Percentiles rank a stretch among this genome's conserved stretches.
These are phyloP conservation scores for Parauchenoglanis ngamensis DNA, from an alignment of 2,797 vertebrate genomes.

Conservation along the genomic window DNA sequence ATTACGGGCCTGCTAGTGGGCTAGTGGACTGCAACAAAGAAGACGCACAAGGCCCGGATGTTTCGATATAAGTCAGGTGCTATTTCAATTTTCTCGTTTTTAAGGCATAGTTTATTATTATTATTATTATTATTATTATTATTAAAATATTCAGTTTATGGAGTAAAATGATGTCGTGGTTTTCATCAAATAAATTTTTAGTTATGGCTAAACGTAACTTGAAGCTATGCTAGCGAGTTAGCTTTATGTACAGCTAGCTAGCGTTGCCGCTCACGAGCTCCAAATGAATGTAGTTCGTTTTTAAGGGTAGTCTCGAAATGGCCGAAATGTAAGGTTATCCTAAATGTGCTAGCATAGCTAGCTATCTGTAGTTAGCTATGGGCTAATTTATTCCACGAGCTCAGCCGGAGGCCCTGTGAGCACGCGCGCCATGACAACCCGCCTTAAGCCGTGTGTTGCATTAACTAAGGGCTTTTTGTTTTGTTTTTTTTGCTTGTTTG, in stretches of 20 bases:
- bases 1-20: not conserved
- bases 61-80: not conserved
- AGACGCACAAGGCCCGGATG: not conserved
- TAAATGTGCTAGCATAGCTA: too few species aligned
- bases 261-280: not conserved
- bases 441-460: not conserved
- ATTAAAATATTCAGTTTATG: not conserved
- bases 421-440: not conserved
- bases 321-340: not conserved
- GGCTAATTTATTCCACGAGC: not conserved
- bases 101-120: too few species aligned
- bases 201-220: not conserved
- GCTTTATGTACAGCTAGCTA: not conserved
- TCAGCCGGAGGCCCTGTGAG: not conserved
- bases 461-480: not conserved
- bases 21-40: constrained; percentile 6
- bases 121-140: not conserved
- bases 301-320: not conserved
- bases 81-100: not conserved
- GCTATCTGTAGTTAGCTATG: not conserved
- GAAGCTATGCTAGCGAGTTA: not conserved
- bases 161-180: not conserved
- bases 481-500: constrained; percentile 20
- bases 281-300: not conserved
- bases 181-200: not conserved